Conservation (phyloP, 2,113 vertebrate genomes). For the Nerophis ophidion region DNA sequence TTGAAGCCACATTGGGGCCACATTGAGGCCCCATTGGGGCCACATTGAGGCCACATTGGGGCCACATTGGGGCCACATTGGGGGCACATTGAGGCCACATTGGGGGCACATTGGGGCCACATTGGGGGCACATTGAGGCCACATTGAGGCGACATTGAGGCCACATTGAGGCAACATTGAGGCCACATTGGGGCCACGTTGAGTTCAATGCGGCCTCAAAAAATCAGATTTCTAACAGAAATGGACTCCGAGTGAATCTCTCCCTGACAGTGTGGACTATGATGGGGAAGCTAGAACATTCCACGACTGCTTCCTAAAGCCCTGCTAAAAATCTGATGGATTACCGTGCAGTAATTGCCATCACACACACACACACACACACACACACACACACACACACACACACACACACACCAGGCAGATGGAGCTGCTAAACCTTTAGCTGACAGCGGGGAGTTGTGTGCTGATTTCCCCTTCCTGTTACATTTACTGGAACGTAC, state of each 20-base stretch:
- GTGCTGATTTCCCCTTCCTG: constrained; percentile 1
- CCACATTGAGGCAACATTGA: too few relatives aligned
- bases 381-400: too few relatives aligned
- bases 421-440: constrained; percentile 62
- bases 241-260: background rate
- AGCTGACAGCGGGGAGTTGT: constrained; percentile 27
- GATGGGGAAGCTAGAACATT: constrained; percentile 28
- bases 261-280: constrained; percentile 11
- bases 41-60: too few relatives aligned
- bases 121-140: too few relatives aligned
- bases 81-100: too few relatives aligned
- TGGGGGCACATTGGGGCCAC: too few relatives aligned
- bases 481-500: background rate
- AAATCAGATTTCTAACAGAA: background rate
- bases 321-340: constrained; percentile 47
- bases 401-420: constrained; percentile 32
- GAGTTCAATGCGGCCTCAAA: too few relatives aligned
- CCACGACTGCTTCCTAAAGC: constrained; percentile 32
- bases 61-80: too few relatives aligned
- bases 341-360: constrained; percentile 55
- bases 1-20: too few relatives aligned
- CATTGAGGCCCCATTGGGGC: too few relatives aligned
- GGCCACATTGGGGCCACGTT: too few relatives aligned
- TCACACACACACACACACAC: background rate
- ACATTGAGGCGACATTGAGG: too few relatives aligned